Evolutionary conservation across 1,140 invertebrate genomes (phyloP).

Genomic region (Drosophila kikkawai): DNA sequence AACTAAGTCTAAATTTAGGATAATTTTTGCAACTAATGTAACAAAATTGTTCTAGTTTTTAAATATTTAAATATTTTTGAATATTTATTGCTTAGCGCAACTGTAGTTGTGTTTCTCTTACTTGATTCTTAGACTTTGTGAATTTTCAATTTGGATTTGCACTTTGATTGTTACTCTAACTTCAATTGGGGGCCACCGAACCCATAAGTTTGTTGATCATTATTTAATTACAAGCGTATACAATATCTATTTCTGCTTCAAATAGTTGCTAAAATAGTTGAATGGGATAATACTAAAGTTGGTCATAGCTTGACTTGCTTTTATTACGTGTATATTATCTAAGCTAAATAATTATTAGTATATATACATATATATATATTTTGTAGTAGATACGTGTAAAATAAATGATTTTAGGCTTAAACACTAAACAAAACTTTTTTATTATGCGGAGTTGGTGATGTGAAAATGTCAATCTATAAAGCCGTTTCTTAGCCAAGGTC

Average conservation of each 20-base stretch:
- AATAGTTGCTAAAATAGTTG: slow-evolving; percentile 41
- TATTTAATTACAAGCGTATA: slow-evolving; percentile 31
- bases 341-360: slow-evolving; percentile 51
- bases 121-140: slow-evolving; percentile 15
- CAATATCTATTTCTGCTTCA: slow-evolving; percentile 28
- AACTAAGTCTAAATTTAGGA: slow-evolving; percentile 57
- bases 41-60: slow-evolving; percentile 62
- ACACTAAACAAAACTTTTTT: slow-evolving; percentile 25
- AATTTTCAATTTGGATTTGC: slow-evolving; percentile 21
- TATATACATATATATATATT: slow-evolving; percentile 49
- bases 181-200: slow-evolving; percentile 4
- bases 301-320: slow-evolving; percentile 49
- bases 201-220: slow-evolving; percentile 58
- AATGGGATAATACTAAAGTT: slow-evolving; percentile 33
- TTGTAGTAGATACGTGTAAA: slow-evolving; percentile 68
- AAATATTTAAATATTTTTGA: slow-evolving; percentile 46
- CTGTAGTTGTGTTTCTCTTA: slow-evolving; percentile 21
- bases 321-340: slow-evolving; percentile 61
- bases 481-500: not conserved
- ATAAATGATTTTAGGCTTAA: slow-evolving; percentile 74
- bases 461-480: not conserved
- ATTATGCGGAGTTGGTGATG: not conserved
- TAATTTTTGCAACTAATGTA: slow-evolving; percentile 46
- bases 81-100: slow-evolving; percentile 34
- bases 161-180: slow-evolving; percentile 23